Conservation (phyloP, 1,140 invertebrate genomes). For the Cyrtorhinus lividipennis region DNA sequence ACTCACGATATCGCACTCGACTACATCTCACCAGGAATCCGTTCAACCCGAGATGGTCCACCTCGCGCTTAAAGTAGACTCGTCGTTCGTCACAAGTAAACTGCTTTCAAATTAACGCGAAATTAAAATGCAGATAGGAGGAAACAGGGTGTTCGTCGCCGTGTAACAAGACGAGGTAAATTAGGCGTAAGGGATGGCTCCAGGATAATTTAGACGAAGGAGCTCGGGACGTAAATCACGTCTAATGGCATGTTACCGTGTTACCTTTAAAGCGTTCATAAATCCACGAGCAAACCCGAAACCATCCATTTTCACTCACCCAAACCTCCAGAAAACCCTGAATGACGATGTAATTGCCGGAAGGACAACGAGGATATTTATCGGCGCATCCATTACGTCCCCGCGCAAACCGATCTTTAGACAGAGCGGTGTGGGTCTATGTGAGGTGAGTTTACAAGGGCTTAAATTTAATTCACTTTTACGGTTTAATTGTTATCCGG, state of each 20-base stretch:
- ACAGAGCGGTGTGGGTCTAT: no score
- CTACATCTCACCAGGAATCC: no score
- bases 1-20: no score
- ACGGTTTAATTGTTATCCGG: neutral
- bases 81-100: no score
- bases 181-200: neutral
- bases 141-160: no score
- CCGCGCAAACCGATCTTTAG: no score
- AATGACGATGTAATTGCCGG: neutral
- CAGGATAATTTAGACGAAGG: neutral
- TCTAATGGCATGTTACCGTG: slow-evolving; percentile 2
- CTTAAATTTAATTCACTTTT: slow-evolving; percentile 5
- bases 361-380: neutral
- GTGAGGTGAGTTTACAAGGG: no score
- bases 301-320: slow-evolving; percentile 2
- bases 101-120: no score
- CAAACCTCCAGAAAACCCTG: no score
- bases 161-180: neutral
- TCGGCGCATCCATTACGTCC: slow-evolving; percentile 2
- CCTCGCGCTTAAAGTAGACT: no score
- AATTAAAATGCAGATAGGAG: no score
- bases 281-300: slow-evolving; percentile 1
- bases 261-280: slow-evolving; percentile 8
- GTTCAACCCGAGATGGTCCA: no score
- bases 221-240: neutral